Evolutionary conservation across 2,888 invertebrate species (phyloP).

Genomic region (Heteromyza rotundicornis): DNA sequence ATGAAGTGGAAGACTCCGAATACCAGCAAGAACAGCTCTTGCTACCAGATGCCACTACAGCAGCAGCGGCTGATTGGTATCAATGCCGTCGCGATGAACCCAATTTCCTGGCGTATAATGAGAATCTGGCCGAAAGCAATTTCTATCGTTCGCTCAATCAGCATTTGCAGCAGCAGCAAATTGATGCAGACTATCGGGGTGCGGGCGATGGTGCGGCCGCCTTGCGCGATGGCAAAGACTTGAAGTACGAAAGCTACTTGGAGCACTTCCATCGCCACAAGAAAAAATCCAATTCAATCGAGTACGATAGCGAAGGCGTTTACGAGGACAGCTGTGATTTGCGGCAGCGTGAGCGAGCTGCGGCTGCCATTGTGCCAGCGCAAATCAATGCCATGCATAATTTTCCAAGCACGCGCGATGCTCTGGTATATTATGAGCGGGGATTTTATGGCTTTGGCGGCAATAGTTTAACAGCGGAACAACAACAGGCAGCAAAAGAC

Average conservation of each 20-base stretch:
- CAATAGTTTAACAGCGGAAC: slow-evolving; percentile 25
- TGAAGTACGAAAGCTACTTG: slow-evolving; percentile 54
- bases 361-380: slow-evolving; percentile 27
- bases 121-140: slow-evolving; percentile 52
- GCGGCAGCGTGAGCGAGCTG: slow-evolving; percentile 24
- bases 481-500: slow-evolving; percentile 22
- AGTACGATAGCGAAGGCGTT: slow-evolving; percentile 17
- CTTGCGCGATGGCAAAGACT: slow-evolving; percentile 17
- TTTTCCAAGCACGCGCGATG: background rate
- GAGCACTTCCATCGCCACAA: slow-evolving; percentile 53
- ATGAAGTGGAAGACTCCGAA: slow-evolving; percentile 38
- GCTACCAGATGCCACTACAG: background rate
- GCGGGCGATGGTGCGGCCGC: slow-evolving; percentile 7
- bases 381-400: slow-evolving; percentile 11
- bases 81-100: slow-evolving; percentile 30
- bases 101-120: slow-evolving; percentile 42
- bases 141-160: slow-evolving; percentile 57
- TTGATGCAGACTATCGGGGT: background rate
- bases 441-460: slow-evolving; percentile 41
- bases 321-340: slow-evolving; percentile 29
- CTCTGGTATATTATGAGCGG: slow-evolving; percentile 20
- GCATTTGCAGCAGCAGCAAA: slow-evolving; percentile 40
- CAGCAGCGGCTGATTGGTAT: slow-evolving; percentile 38
- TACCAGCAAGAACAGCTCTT: background rate
- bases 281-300: slow-evolving; percentile 32